These are phyloP conservation scores for Corvus cornix DNA, from an alignment of 2,113 vertebrate species.

Conservation along the genomic window DNA sequence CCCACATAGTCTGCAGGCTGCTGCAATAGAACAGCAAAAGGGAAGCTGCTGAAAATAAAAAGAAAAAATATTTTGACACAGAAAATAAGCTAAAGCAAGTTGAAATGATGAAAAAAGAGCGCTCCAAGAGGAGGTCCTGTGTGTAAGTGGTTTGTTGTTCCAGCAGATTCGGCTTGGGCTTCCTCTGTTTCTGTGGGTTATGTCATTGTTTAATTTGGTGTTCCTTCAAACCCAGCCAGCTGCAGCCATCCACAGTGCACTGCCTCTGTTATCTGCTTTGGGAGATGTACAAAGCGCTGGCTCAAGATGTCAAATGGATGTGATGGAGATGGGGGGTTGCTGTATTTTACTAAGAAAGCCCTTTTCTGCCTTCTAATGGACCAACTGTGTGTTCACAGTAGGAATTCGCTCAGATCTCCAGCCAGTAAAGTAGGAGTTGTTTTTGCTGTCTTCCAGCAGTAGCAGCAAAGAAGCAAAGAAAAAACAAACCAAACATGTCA, in stretches of 20 bases:
- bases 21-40: not conserved
- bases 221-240: slow-evolving; percentile 26
- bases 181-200: slow-evolving; percentile 17
- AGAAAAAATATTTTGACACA: not conserved
- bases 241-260: not conserved
- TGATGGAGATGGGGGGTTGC: not conserved
- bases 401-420: slow-evolving; percentile 36
- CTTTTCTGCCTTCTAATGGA: slow-evolving; percentile 47
- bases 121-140: not conserved
- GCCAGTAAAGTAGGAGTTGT: slow-evolving; percentile 48
- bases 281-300: not conserved
- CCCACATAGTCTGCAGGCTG: fast-evolving
- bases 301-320: not conserved
- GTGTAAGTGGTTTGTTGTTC: not conserved
- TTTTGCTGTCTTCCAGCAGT: slow-evolving; percentile 48
- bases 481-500: slow-evolving; percentile 13
- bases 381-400: slow-evolving; percentile 23
- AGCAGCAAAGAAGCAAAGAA: slow-evolving; percentile 20
- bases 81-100: not conserved
- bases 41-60: not conserved
- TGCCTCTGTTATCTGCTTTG: not conserved
- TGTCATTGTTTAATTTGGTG: slow-evolving; percentile 52
- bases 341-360: slow-evolving; percentile 19
- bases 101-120: not conserved
- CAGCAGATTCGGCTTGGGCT: slow-evolving; percentile 20